phyloP scores from a whole-genome alignment of 2,888 invertebrate species.

The Melangyna quadrimaculata region DNA sequence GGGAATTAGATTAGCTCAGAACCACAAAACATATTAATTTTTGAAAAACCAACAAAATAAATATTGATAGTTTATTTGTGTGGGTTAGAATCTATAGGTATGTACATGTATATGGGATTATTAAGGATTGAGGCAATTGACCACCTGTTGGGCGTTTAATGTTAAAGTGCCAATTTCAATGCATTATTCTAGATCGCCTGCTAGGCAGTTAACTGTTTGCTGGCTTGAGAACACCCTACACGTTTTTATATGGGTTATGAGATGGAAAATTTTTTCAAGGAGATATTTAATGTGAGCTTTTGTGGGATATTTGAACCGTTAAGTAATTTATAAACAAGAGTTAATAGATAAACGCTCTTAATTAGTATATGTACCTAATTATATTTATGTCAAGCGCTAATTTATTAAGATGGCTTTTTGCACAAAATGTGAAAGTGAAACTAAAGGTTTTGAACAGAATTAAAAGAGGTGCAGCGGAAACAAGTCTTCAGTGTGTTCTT shows the following conservation, averaged over 20 bases:
- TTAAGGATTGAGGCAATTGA: constrained; percentile 13
- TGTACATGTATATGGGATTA: not conserved
- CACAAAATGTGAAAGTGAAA: no score
- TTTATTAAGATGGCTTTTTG: not conserved
- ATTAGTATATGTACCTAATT: no score
- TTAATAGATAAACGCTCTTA: not conserved
- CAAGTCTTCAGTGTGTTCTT: no score
- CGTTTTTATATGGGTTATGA: not conserved
- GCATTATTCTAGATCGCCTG: not conserved
- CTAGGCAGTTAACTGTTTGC: not conserved
- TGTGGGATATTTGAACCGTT: not conserved
- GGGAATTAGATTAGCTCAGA: not conserved
- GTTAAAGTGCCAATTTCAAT: not conserved
- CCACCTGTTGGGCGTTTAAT: constrained; percentile 39
- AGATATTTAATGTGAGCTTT: not conserved
- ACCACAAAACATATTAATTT: constrained; percentile 35
- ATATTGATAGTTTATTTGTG: not conserved
- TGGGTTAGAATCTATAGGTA: not conserved
- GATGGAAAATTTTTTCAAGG: not conserved
- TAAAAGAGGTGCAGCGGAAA: no score
- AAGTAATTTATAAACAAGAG: not conserved
- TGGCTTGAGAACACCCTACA: not conserved
- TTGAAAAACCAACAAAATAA: constrained; percentile 28
- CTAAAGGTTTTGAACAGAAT: no score
- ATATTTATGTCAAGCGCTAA: not conserved